These are phyloP conservation scores for Yponomeuta evonymella DNA, from an alignment of 2,888 invertebrate species.

Conservation along the genomic window DNA sequence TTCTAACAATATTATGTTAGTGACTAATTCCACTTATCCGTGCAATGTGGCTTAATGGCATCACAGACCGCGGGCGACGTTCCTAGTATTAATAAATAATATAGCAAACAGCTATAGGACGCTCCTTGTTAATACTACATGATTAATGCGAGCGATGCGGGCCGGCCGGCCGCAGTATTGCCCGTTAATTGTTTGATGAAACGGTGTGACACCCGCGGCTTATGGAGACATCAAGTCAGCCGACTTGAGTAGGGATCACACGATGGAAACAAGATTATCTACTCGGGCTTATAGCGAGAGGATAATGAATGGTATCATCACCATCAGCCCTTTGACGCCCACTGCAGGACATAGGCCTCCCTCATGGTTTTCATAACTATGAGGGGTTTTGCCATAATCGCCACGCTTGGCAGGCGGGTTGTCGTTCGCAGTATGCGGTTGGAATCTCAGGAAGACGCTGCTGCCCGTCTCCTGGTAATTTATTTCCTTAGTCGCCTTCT, in stretches of 20 bases:
- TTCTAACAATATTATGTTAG: no score
- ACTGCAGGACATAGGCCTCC: no score
- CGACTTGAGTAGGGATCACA: background rate
- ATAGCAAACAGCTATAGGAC: conserved; percentile 19
- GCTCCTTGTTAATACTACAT: conserved; percentile 37
- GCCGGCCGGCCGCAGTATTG: conserved; percentile 36
- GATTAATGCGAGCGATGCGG: conserved; percentile 45
- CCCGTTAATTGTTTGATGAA: conserved; percentile 48
- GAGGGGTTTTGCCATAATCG: no score
- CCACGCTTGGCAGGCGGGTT: no score
- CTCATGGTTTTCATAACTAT: no score
- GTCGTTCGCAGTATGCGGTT: no score
- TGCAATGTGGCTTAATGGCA: background rate
- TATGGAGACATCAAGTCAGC: background rate
- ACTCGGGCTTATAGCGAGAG: background rate
- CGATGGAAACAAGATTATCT: background rate
- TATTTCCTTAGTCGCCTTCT: no score
- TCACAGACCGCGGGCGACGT: background rate
- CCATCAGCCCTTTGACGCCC: no score
- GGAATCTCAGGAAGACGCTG: no score
- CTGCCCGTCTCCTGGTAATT: no score
- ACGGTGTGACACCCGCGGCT: conserved; percentile 33
- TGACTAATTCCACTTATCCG: background rate
- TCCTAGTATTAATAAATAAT: conserved; percentile 23
- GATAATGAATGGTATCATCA: background rate